phyloP scores from a whole-genome alignment of 2,888 invertebrate genomes.

The Leucophora obtusa region DNA sequence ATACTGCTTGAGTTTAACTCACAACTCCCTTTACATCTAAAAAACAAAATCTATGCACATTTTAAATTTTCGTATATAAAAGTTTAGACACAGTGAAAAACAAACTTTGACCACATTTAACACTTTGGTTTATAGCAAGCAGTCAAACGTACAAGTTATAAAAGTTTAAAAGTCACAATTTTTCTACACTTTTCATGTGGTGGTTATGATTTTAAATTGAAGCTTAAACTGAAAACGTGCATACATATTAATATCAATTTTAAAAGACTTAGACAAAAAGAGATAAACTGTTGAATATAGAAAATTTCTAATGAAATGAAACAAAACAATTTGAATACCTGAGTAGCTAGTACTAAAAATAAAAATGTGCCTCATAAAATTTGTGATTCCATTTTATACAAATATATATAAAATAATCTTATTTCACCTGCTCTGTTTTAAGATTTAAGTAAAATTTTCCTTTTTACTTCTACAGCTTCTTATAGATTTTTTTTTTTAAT shows the following conservation, averaged over 20 bases:
- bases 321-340: conserved; percentile 3
- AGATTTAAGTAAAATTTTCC: background rate
- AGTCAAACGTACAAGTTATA: conserved; percentile 42
- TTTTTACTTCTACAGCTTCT: background rate
- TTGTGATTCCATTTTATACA: no score
- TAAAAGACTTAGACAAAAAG: conserved; percentile 7
- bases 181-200: conserved; percentile 48
- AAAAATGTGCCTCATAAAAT: no score
- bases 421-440: background rate
- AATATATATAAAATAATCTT: background rate
- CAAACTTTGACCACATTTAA: conserved; percentile 29
- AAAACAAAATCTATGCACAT: background rate
- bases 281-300: conserved; percentile 43
- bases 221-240: conserved; percentile 43
- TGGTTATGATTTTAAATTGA: conserved; percentile 56
- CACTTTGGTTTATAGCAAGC: conserved; percentile 36
- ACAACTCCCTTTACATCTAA: no score
- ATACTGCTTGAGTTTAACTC: no score
- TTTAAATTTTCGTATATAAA: background rate
- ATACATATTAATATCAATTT: conserved; percentile 29
- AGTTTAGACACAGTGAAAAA: background rate
- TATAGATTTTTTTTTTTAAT: background rate
- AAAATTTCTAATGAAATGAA: background rate
- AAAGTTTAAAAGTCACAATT: conserved; percentile 58
- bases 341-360: background rate